Evolutionary conservation across 1,140 invertebrate species (phyloP).

Genomic region (Lordiphosa mommai): DNA sequence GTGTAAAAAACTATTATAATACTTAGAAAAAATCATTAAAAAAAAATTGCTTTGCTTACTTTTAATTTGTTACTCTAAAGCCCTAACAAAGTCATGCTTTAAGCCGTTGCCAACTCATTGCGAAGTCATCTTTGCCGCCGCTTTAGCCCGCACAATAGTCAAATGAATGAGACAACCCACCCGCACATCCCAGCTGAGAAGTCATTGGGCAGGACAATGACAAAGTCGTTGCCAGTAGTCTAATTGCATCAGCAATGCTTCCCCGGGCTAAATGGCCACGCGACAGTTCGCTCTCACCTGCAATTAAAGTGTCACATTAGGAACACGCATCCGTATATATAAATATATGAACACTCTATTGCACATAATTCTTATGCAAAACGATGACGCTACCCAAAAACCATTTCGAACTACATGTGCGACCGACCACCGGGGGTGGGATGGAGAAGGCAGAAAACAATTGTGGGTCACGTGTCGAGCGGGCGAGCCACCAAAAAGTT

Average conservation of each 20-base stretch:
- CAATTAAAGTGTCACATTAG: conserved; percentile 79
- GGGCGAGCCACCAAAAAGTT: conserved; percentile 31
- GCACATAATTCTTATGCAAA: conserved; percentile 26
- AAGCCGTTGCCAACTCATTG: too few relatives aligned
- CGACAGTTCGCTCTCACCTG: conserved; percentile 67
- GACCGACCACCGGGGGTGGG: conserved; percentile 5
- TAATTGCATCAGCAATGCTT: conserved; percentile 67
- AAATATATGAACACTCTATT: conserved; percentile 5
- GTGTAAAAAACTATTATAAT: too few relatives aligned
- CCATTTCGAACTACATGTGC: conserved; percentile 55
- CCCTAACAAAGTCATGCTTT: too few relatives aligned
- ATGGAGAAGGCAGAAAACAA: conserved; percentile 2
- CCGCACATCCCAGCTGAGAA: conserved; percentile 31
- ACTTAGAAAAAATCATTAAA: too few relatives aligned
- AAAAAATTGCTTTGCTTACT: too few relatives aligned
- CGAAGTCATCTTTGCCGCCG: too few relatives aligned
- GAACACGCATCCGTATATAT: conserved; percentile 24
- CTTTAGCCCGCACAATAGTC: neutral
- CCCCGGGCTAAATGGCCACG: conserved; percentile 42
- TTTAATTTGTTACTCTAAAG: too few relatives aligned
- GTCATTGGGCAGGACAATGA: conserved; percentile 65
- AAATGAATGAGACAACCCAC: neutral
- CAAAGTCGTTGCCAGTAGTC: conserved; percentile 65
- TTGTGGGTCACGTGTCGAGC: conserved; percentile 44
- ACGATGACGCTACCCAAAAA: conserved; percentile 67